These are phyloP conservation scores for Amblyteles armatorius DNA, from an alignment of 2,888 invertebrate genomes.

Conservation along the genomic window DNA sequence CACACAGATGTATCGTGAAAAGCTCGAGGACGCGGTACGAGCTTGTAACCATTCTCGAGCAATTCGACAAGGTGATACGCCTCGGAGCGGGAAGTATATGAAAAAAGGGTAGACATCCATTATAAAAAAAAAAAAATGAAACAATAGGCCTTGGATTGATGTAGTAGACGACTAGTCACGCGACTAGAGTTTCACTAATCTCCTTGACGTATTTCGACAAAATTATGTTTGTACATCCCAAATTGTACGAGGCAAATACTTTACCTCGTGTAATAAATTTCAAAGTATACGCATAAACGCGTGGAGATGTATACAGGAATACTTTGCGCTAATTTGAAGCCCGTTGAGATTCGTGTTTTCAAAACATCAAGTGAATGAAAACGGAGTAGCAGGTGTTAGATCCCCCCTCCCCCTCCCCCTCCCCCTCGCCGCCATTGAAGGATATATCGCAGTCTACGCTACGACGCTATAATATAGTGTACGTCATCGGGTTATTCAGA, in stretches of 20 bases:
- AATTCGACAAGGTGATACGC: conserved; percentile 71
- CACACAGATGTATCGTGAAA: not conserved
- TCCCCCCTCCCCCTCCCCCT: conserved; percentile 6
- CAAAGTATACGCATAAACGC: not conserved
- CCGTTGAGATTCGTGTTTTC: conserved; percentile 26
- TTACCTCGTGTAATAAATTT: not conserved
- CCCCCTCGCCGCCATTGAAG: conserved; percentile 1
- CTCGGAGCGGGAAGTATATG: conserved; percentile 9
- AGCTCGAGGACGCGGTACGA: conserved; percentile 16
- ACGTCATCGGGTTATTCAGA: conserved; percentile 63
- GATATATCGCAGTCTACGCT: not conserved
- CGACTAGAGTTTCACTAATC: conserved; percentile 40
- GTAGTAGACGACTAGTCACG: conserved; percentile 25
- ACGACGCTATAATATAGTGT: conserved; percentile 44
- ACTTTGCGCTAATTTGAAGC: not conserved
- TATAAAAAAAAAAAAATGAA: not conserved
- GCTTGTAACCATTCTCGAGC: conserved; percentile 73
- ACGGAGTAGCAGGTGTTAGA: conserved; percentile 58
- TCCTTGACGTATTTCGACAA: not conserved
- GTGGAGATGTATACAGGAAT: not conserved
- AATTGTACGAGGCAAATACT: not conserved
- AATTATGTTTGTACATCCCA: not conserved
- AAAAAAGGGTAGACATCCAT: conserved; percentile 15
- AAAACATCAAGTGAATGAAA: conserved; percentile 27
- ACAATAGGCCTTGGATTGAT: conserved; percentile 26